Base-by-base conservation (phyloP, 2,888 invertebrate genomes). In the Epinotia brunnichana region DNA sequence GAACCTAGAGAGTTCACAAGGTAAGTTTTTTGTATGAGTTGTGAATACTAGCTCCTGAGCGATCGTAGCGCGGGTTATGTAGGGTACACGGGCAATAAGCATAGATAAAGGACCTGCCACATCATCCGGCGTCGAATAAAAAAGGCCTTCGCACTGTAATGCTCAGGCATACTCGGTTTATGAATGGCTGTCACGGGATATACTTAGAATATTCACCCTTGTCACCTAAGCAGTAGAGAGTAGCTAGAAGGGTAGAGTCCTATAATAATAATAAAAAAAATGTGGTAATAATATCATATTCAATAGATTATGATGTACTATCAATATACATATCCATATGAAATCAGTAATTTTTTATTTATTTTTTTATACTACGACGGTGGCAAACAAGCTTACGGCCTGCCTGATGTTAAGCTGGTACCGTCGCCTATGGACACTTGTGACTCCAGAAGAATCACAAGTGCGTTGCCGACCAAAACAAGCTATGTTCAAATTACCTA, bases 41-140 rank as follows among this genome's bases (percentile, higher is more conserved):
- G 44, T 19, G 24, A 62, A 48, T 9, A 24, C 4, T 3, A 44
- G 24, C 2, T 1, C 3, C 48, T 19, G 48, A 44, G 5, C 29
- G 29, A 63, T 51, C 24, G 24, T 51, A 24, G 21, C n/a, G 5
- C 48, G 7, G 41, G 41, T 62, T 35, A n/a, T 15, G 24, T 7
- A 57, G 44, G 41, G 35, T 51, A 35, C 44, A 57, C 17, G 41
- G 60, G 44, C n/a, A 17, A 53, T 59, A 51, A 10, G 24, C 64
- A 59, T 64, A 51, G 64, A 70, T 70, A 64, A 70, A 41, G 39
- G 57, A 70, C 29, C 24, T 19, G 70, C 70, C 57, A 53, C 64
- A 64, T 70, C 70, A 70, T 70, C 57, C 59, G 51, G 59, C 59
- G 24, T 51, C 56, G 61, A 44, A 59, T 70, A 70, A 64, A 70